Base-by-base conservation (phyloP, 1,140 invertebrate species). In the Papilio helenus region DNA sequence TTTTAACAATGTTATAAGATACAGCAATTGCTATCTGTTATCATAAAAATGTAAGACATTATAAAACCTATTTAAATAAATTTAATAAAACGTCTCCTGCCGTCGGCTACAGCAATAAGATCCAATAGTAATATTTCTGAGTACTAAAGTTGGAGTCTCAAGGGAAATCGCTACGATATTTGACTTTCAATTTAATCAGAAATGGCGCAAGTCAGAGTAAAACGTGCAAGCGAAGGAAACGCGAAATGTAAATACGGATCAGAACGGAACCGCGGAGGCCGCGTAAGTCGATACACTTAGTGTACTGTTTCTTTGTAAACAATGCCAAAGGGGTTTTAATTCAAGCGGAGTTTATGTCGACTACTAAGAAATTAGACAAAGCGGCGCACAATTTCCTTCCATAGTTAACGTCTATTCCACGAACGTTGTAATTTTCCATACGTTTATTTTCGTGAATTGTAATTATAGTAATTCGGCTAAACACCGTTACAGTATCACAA, bases 161-260 rank as follows among this genome's bases (percentile, higher is more conserved):
- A 72, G 72, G 39, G 44, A 74, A n/a, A 23, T 74, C 12, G 9
- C 44, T 51, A 49, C 20, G 44, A 42, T 74, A 74, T 74, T 49
- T n/a, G 72, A 51, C n/a, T 74, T 74, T 14, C 20, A 46, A 74
- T 74, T 51, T 74, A 74, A 74, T 51, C 72, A 26, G 72, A 49
- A 49, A 42, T 23, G 72, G 49, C 49, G 72, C 39, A 73, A 42
- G 72, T 14, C 42, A 39, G 18, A 23, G 20, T 34, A 10, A 51
- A 74, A 74, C 42, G 44, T 49, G 44, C 72, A 74, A 46, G 72
- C 44, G 23, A 74, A 74, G 72, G 72, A 74, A 74, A 74, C 72
- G 39, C 72, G 4, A 51, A 49, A 51, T 51, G 44, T 74, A 74
- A 74, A 74, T 51, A 49, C 10, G 44, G 39, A 29, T 74, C 42